These are phyloP conservation scores for Tetraodon nigroviridis DNA, from an alignment of 2,113 vertebrate species.

Conservation along the genomic window DNA sequence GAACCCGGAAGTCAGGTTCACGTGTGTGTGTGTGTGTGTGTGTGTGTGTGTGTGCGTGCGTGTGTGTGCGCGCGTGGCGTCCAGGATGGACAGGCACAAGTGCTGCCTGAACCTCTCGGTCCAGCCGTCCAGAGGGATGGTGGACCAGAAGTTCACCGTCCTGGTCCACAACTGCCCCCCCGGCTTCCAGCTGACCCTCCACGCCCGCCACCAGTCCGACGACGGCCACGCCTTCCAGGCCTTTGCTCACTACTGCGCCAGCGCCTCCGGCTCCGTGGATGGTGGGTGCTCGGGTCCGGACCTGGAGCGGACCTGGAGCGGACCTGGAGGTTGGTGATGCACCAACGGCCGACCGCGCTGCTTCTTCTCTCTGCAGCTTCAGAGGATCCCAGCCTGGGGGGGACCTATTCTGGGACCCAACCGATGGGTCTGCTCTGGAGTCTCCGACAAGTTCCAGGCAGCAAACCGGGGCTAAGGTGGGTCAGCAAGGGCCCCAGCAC, in stretches of 20 bases:
- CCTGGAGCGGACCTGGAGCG: too few relatives aligned
- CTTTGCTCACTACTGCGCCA: constrained; percentile 58
- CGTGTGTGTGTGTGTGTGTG: too few relatives aligned
- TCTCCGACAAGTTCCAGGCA: constrained; percentile 68
- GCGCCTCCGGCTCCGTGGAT: constrained; percentile 46
- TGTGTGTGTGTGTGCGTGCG: too few relatives aligned
- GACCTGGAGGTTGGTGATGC: neutral
- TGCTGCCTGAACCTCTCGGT: constrained; percentile 48
- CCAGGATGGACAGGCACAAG: constrained; percentile 35
- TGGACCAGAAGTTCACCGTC: constrained; percentile 64
- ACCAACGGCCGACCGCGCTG: too few relatives aligned
- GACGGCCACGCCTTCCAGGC: constrained; percentile 66
- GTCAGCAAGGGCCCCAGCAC: neutral
- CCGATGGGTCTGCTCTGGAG: constrained; percentile 76
- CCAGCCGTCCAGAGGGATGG: constrained; percentile 53
- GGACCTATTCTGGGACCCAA: constrained; percentile 69
- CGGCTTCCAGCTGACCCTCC: constrained; percentile 51
- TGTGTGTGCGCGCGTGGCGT: too few relatives aligned
- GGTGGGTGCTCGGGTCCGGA: constrained; percentile 50
- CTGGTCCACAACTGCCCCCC: constrained; percentile 43
- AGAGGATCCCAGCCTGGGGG: constrained; percentile 62
- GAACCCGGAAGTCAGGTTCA: too few relatives aligned
- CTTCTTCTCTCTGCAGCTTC: constrained; percentile 41
- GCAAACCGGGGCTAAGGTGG: constrained; percentile 67
- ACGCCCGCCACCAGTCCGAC: constrained; percentile 50